These are phyloP conservation scores for Dendropsophus ebraccatus DNA, from an alignment of 2,113 vertebrate species.

Conservation along the genomic window DNA sequence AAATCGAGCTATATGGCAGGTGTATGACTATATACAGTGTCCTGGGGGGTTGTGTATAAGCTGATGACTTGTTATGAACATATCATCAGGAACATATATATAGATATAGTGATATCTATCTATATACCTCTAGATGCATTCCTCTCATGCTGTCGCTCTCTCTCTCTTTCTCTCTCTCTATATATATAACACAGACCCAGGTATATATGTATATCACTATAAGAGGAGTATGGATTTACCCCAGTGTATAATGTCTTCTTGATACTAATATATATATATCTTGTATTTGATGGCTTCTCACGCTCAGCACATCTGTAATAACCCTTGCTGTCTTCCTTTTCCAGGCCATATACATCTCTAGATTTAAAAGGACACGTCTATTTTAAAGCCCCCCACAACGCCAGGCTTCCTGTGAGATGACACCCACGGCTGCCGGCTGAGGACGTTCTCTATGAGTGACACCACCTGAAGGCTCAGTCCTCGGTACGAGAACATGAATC, in stretches of 20 bases:
- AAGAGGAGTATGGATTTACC: background rate
- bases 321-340: slow-evolving; percentile 11
- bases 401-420: background rate
- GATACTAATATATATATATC: background rate
- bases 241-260: background rate
- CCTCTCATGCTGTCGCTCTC: background rate
- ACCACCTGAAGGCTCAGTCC: slow-evolving; percentile 14
- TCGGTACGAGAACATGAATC: background rate
- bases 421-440: background rate
- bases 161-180: background rate
- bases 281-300: background rate
- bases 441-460: background rate
- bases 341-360: slow-evolving; percentile 28
- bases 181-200: background rate
- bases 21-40: slow-evolving; percentile 27
- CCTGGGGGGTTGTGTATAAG: background rate
- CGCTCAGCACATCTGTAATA: slow-evolving; percentile 10
- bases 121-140: background rate
- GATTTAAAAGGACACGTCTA: slow-evolving; percentile 20
- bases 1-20: background rate
- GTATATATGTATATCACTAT: background rate
- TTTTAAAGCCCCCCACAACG: background rate
- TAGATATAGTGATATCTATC: background rate
- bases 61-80: background rate
- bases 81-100: background rate